Conservation (phyloP, 2,797 vertebrate species). For the Hylomyscus alleni region DNA sequence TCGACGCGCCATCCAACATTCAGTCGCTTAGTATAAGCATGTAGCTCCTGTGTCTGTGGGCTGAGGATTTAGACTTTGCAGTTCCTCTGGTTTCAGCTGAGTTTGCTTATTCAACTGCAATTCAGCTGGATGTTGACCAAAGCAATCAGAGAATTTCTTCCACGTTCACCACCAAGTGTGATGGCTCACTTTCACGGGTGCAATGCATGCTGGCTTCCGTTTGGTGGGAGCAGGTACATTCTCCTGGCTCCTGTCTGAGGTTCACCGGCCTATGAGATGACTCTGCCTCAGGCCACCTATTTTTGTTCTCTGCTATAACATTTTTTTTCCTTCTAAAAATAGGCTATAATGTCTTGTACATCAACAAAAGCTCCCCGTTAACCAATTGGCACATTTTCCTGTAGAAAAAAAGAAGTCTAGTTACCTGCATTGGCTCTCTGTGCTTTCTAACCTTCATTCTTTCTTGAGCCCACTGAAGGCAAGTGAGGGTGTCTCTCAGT, state of each 20-base stretch:
- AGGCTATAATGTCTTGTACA: neutral
- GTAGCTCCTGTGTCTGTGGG: neutral
- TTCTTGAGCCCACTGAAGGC: neutral
- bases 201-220: neutral
- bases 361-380: constrained; percentile 11
- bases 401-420: neutral
- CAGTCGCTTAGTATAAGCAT: constrained; percentile 1
- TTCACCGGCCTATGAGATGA: neutral
- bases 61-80: neutral
- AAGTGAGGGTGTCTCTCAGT: neutral
- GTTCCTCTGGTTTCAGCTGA: constrained; percentile 3
- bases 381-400: neutral
- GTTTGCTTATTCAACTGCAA: neutral
- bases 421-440: neutral
- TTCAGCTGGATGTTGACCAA: constrained; percentile 31
- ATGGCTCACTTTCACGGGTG: neutral
- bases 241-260: neutral
- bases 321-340: constrained; percentile 1
- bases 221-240: neutral
- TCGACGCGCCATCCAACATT: neutral
- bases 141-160: neutral
- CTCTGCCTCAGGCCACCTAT: neutral
- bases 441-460: neutral
- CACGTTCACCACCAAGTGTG: neutral
- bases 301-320: neutral